These are phyloP conservation scores for Mythimna loreyi DNA, from an alignment of 2,888 invertebrate species.

Conservation along the genomic window DNA sequence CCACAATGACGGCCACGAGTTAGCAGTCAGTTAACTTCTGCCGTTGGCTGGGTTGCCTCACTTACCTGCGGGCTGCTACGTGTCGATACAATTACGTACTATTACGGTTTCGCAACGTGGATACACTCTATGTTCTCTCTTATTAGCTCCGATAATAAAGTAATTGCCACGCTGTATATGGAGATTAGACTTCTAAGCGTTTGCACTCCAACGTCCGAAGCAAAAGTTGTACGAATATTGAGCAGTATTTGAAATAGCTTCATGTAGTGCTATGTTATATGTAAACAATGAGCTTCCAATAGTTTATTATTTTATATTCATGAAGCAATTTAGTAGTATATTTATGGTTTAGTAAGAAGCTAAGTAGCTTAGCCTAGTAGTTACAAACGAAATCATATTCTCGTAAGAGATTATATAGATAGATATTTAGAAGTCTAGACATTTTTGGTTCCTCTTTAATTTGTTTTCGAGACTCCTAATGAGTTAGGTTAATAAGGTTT, in stretches of 20 bases:
- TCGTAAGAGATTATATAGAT: background rate
- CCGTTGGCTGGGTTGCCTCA: slow-evolving; percentile 79
- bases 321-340: slow-evolving; percentile 21
- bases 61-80: slow-evolving; percentile 77
- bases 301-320: slow-evolving; percentile 20
- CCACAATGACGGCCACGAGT: slow-evolving; percentile 71
- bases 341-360: slow-evolving; percentile 9
- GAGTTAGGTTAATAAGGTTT: too few species aligned
- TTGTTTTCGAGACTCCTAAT: background rate
- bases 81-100: slow-evolving; percentile 82
- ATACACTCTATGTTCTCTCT: slow-evolving; percentile 76
- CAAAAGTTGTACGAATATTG: slow-evolving; percentile 43
- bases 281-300: slow-evolving; percentile 35
- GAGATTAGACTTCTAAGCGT: slow-evolving; percentile 61
- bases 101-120: slow-evolving; percentile 78
- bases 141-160: slow-evolving; percentile 73
- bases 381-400: background rate
- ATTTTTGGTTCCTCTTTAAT: background rate
- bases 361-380: background rate
- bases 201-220: slow-evolving; percentile 26
- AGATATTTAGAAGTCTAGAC: background rate
- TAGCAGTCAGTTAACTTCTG: slow-evolving; percentile 73
- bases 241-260: slow-evolving; percentile 36
- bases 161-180: slow-evolving; percentile 66
- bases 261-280: slow-evolving; percentile 20